Evolutionary conservation across 2,113 vertebrate genomes (phyloP), one percentile per base, ranked within the genome.

Genomic region (Parotia lawesii): DNA sequence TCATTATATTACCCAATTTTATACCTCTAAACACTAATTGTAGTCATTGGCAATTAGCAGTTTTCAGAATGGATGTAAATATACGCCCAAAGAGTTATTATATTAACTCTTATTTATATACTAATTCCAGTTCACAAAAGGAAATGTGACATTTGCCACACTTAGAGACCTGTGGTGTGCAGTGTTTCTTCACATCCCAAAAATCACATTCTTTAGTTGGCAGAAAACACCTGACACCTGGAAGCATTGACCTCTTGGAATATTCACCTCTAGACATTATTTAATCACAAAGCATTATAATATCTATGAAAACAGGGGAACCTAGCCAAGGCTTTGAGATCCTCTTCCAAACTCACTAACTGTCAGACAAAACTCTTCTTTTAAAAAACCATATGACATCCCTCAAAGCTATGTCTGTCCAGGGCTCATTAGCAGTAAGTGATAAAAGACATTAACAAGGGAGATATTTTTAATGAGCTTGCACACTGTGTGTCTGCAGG

Each of bases 401-500:
- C 25, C 61, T 85, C 61, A 92, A 88, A 92, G 25, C 18, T 71
- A 15, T 60, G 27, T 58, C 76, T 78, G 45, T 67, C 69, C 74
- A 40, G 71, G 61, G 15, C 44, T 89, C 31, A 15, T 92, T 85
- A 89, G 61, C 37, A 89, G 70, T 27, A 78, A 71, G 37, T 75
- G 73, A 92, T 75, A 95, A 93, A 90, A 88, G 47, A 50, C 28
- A 47, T 51, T 84, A 77, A 53, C 28, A n/a, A 44, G 9, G 23
- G 45, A 93, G 48, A 65, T 86, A 91, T 33, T 90, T 95, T 75
- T 82, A 90, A 90, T 38, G 73, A 94, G 67, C 27, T 65, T 90
- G 37, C 53, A 85, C 51, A 69, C 8, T 78, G 48, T 57, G 40
- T 71, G 31, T 60, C 31, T 8, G 3, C n/a, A 65, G 66, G 51